Evolutionary conservation across 2,113 vertebrate species (phyloP), one percentile per base, ranked within the genome.

Genomic region (Gallinago undulata): DNA sequence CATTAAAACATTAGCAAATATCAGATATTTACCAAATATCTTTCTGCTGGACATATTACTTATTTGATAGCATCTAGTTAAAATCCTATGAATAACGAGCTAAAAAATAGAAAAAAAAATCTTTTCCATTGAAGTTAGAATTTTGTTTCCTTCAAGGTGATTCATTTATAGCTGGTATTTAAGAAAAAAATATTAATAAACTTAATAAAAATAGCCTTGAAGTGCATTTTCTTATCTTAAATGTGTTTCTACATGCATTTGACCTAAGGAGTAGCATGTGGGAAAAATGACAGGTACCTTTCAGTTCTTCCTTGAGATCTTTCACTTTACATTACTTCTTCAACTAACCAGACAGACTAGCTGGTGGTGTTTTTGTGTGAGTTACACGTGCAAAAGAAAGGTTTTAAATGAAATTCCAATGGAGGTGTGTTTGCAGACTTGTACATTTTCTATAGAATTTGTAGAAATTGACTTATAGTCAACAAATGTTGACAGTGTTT

Each of bases 371-470:
- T 57, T 70, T 75, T 24, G 23, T 11, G 4, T 48, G 5, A 39
- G 11, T 11, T 22, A 3, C 4, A 1, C 3, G 1, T 3, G 1
- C n/a, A 66, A 89, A 18, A 81, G 19, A 8, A 87, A 59, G 28
- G n/a, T 57, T 55, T 75, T 67, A 53, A 70, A 4, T 35, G 24
- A 78, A 67, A 50, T 1, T 31, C 31, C 59, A 51, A 3, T 27
- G 27, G 45, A 57, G 8, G 14, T 67, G 69, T 74, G 19, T 51
- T 53, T 60, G 23, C 30, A 62, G 10, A 53, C 3, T 37, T 82
- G 9, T 27, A 33, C 3, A 48, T 80, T 64, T 86, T 35, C 39
- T 45, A 7, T 0, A 77, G 14, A 33, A 50, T 24, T 39, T 69
- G 7, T n/a, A 76, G 70, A 35, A 89, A 55, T 3, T 41, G 15